A percentile compares a stretch with the other conserved stretches of the same genome.
Conservation (phyloP, 23 tunicate species). For the Aplidium turbinatum region DNA sequence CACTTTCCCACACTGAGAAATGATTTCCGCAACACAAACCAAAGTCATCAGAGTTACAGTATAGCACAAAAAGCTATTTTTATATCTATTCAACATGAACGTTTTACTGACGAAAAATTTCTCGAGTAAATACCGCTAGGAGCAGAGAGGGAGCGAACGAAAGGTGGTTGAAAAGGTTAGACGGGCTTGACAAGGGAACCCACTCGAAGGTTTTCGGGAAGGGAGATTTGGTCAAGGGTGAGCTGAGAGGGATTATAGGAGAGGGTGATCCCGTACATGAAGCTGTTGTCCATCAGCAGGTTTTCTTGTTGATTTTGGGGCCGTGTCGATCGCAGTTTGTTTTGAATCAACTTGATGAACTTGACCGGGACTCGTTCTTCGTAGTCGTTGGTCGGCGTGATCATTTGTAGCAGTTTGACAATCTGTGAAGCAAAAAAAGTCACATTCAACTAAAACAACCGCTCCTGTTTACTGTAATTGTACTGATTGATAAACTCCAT, state of each 20-base stretch:
- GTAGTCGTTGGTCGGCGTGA: conserved; percentile 97
- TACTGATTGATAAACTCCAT: too few relatives aligned
- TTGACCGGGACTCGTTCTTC: conserved; percentile 97
- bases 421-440: conserved; percentile 54
- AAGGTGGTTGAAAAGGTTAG: too few relatives aligned
- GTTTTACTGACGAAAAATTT: too few relatives aligned
- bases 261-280: conserved; percentile 74
- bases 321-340: conserved; percentile 32
- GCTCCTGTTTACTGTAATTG: too few relatives aligned
- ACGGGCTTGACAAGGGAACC: conserved; percentile 40
- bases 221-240: conserved; percentile 56
- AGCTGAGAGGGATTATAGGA: conserved; percentile 64
- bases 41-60: too few relatives aligned
- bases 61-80: too few relatives aligned
- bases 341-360: conserved; percentile 75
- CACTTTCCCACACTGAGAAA: too few relatives aligned
- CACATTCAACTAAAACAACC: too few relatives aligned
- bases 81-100: too few relatives aligned
- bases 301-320: conserved; percentile 31
- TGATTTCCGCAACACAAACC: too few relatives aligned
- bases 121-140: too few relatives aligned
- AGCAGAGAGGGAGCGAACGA: too few relatives aligned
- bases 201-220: conserved; percentile 51
- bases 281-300: conserved; percentile 74
- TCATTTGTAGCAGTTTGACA: conserved; percentile 90